Conservation (phyloP, 2,888 invertebrate genomes). For the Hirtodrosophila confusa region DNA sequence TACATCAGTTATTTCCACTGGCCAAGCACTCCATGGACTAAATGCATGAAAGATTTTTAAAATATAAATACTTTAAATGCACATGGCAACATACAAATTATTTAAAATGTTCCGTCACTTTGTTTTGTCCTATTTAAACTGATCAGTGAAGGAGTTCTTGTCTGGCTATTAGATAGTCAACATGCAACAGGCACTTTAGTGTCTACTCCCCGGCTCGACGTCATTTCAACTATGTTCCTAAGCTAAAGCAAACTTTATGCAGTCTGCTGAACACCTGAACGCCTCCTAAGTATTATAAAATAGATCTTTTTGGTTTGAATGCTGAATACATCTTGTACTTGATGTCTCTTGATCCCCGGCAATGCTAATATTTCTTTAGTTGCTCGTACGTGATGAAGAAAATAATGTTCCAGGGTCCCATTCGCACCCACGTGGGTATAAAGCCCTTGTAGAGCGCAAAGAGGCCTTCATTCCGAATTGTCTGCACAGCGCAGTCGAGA, state of each 20-base stretch:
- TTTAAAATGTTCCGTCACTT: conserved; percentile 17
- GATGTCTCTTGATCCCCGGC: conserved; percentile 22
- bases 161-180: conserved; percentile 50
- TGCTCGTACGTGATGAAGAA: conserved; percentile 98
- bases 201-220: conserved; percentile 30
- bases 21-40: background rate
- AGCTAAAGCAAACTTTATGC: conserved; percentile 10
- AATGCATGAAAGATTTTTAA: conserved; percentile 12
- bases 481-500: conserved; percentile 92
- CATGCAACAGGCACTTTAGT: conserved; percentile 58
- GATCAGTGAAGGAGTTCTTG: conserved; percentile 26
- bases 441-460: conserved; percentile 97
- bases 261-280: conserved; percentile 13
- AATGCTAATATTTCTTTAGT: conserved; percentile 88
- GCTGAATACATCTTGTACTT: conserved; percentile 68
- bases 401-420: conserved; percentile 99
- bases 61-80: conserved; percentile 60
- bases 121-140: conserved; percentile 19
- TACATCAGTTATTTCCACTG: conserved; percentile 16
- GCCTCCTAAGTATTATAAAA: conserved; percentile 28
- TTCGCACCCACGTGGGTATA: conserved; percentile 96
- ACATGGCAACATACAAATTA: conserved; percentile 4
- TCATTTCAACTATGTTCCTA: conserved; percentile 40
- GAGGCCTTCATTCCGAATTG: conserved; percentile 94
- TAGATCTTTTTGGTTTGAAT: conserved; percentile 65